Base-by-base conservation (phyloP, 2,888 invertebrate species). In the Encarsia formosa region DNA sequence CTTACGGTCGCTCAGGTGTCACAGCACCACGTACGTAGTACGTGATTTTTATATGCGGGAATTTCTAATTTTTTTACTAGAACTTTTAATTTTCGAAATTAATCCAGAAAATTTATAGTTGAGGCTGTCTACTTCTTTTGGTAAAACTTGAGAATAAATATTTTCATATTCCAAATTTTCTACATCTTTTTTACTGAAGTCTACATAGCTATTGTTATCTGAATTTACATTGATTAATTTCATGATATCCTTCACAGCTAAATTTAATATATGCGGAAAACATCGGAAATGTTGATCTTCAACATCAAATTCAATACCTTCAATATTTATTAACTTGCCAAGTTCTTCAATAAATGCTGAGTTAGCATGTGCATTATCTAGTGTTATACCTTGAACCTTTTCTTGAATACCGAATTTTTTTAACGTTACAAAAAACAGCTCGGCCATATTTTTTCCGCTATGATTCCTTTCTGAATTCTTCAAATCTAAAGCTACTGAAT, bases 201-300 rank as follows among this genome's bases (percentile, higher is more conserved):
- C n/a, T n/a, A n/a, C n/a, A n/a, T n/a, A n/a, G n/a, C n/a, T n/a
- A n/a, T n/a, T n/a, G n/a, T n/a, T n/a, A n/a, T n/a, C n/a, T n/a
- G n/a, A n/a, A n/a, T n/a, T n/a, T n/a, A 22, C n/a, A 39, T 23
- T 39, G 5, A 39, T 23, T 22, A 39, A 22, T 47, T 49, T 56
- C 16, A 60, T 37, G 23, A 53, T 43, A 47, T 62, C 63, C 52
- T 65, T 60, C 15, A 65, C 63, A 11, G 47, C 63, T 16, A 63
- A 47, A 45, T 67, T 65, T 37, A 64, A 31, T 32, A 65, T 60
- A 34, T 66, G 63, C 3, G 60, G 57, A 32, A 64, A 55, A 43
- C 65, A 66, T 6, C 62, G 52, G 48, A 65, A 67, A 59, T 67
- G 64, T 23, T 57, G 51, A 46, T 65, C 31, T 39, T 57, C 54